Evolutionary conservation across 2,888 invertebrate species (phyloP).

Genomic region (Apotomis betuletana): DNA sequence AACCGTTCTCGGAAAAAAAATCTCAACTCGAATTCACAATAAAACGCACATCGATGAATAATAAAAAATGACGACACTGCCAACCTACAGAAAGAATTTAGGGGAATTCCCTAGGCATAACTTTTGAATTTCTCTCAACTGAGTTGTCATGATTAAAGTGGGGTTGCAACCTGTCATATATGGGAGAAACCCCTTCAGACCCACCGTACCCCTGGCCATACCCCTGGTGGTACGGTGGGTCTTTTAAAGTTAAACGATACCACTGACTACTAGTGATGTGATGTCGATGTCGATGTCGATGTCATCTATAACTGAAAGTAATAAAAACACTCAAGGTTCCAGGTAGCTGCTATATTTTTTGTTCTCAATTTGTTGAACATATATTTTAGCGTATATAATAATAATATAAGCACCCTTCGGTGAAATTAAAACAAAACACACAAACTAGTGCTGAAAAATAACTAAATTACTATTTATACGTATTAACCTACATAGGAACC

Average conservation of each 20-base stretch:
- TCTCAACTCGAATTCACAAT: too few species aligned
- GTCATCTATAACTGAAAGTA: background rate
- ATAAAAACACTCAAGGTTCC: background rate
- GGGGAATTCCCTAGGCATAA: too few species aligned
- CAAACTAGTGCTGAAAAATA: conserved; percentile 11
- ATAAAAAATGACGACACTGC: too few species aligned
- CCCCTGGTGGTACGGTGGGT: conserved; percentile 3
- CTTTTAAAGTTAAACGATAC: conserved; percentile 7
- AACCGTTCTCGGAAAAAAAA: too few species aligned
- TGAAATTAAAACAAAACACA: conserved; percentile 7
- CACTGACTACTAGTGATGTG: background rate
- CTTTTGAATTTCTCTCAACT: too few species aligned
- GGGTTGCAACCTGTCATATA: too few species aligned
- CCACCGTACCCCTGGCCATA: conserved; percentile 9
- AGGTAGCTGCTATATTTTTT: background rate
- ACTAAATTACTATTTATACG: conserved; percentile 16
- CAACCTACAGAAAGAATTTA: too few species aligned
- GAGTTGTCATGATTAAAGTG: too few species aligned
- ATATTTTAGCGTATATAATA: conserved; percentile 6
- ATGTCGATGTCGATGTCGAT: background rate
- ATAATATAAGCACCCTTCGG: conserved; percentile 9
- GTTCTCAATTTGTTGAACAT: conserved; percentile 12
- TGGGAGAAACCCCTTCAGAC: too few species aligned
- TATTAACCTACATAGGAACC: conserved; percentile 7
- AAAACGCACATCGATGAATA: too few species aligned